phyloP scores from a whole-genome alignment of 2,113 vertebrate species.

The Chaenocephalus aceratus region DNA sequence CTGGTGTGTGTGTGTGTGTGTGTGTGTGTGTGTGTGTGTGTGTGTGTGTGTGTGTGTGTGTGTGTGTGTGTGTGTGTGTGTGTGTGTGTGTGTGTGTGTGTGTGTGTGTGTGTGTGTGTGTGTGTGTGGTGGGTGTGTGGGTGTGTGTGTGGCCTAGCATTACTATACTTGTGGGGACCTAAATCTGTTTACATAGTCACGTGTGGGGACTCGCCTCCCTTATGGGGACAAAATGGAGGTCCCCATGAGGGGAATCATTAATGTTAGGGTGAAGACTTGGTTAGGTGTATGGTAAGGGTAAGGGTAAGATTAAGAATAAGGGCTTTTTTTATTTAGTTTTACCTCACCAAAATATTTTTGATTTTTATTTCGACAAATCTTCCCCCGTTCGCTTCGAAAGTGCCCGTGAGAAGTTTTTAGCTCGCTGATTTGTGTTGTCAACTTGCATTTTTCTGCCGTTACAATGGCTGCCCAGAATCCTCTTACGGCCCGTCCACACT shows the following conservation, averaged over 20 bases:
- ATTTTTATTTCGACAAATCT: neutral
- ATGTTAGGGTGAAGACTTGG: no score
- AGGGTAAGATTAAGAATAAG: no score
- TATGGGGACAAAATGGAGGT: no score
- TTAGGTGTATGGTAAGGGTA: no score
- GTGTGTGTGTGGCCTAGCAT: conserved; percentile 5
- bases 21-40: conserved; percentile 10
- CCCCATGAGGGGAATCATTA: no score
- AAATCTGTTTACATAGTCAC: no score
- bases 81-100: neutral
- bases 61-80: conserved; percentile 3
- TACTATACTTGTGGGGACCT: no score
- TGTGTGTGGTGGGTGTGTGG: neutral
- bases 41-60: conserved; percentile 9
- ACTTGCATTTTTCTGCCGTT: neutral
- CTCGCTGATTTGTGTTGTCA: neutral
- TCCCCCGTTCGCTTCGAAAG: neutral
- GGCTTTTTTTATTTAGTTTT: neutral
- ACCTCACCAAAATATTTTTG: neutral
- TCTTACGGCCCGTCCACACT: no score
- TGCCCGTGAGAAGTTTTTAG: neutral
- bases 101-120: neutral
- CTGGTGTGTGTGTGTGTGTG: conserved; percentile 19
- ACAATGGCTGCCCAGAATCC: neutral
- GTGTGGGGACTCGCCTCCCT: no score